Base-by-base conservation (phyloP, 2,888 invertebrate genomes). In the Pantelozetes paolii region DNA sequence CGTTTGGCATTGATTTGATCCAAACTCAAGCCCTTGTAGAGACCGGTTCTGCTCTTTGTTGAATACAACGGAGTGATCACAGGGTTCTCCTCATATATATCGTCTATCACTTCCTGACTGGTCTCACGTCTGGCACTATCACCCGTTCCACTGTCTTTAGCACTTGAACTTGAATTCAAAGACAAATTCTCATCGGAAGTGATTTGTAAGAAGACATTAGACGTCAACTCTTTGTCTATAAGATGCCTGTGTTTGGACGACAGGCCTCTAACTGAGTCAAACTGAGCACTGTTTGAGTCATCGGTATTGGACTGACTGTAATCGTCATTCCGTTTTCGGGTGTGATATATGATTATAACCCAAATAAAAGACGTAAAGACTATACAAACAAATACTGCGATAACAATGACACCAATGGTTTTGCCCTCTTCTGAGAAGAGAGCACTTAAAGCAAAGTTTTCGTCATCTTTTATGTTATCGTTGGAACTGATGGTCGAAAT, bases 361-460 rank as follows among this genome's bases (percentile, higher is more conserved):
- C 94, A 94, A 72, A 93, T 88, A 20, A 92, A 86, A 0, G 93
- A 92, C 9, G 94, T 94, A n/a, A 90, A 89, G 20, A 95, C 91
- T 72, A 94, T 90, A 83, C 94, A 92, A 82, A 92, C 91, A 54
- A 93, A 91, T 0, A 92, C 90, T 3, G 92, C 91, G 78, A 95
- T 92, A 80, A 94, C 88, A 78, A 94, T 90, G 77, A 94, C 89
- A 72, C 93, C 92, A 75, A 91, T 87, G 84, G 91, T 90, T 79
- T 91, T 72, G 40, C 67, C 32, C 15, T 67, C 40, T 42, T 67
- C 67, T 20, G 32, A 40, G 40, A 67, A 20, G 5, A 67, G 13
- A 3, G 42, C 1, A 20, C 26, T 40, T 9, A 67, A 42, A 26
- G 40, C 15, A 36, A 20, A 64, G 1, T 0, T 64, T 9, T 64